These are phyloP conservation scores for Nowickia ferox DNA, from an alignment of 2,888 invertebrate species.

Conservation along the genomic window DNA sequence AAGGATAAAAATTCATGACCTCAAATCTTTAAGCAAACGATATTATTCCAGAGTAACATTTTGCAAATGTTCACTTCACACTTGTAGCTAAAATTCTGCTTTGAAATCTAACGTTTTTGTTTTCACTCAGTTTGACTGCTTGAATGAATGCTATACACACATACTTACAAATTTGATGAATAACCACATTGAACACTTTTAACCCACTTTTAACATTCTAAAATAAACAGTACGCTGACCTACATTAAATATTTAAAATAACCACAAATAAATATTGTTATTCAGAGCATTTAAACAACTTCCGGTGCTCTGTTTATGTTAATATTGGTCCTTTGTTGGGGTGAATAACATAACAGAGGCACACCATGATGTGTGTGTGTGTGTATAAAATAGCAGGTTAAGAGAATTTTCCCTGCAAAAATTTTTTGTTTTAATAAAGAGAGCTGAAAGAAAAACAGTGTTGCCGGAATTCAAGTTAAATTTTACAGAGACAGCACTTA, in stretches of 20 bases:
- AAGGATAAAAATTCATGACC: too few species aligned
- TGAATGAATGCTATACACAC: neutral
- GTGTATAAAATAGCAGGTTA: neutral
- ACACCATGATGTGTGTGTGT: neutral
- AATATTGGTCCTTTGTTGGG: neutral
- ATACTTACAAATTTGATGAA: constrained; percentile 21
- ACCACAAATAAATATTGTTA: constrained; percentile 54
- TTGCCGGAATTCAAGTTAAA: too few species aligned
- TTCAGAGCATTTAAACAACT: constrained; percentile 15
- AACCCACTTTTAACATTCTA: constrained; percentile 53
- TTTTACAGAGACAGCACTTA: too few species aligned
- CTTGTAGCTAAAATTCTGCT: constrained; percentile 8
- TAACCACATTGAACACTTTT: constrained; percentile 51
- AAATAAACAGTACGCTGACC: constrained; percentile 66
- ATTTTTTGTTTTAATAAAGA: too few species aligned
- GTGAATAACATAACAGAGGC: neutral
- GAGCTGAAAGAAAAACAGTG: too few species aligned
- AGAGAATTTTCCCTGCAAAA: constrained; percentile 28
- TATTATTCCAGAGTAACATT: neutral
- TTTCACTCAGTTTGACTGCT: neutral
- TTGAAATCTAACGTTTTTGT: neutral
- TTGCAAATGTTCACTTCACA: neutral
- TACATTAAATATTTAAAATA: constrained; percentile 55
- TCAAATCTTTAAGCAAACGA: too few species aligned
- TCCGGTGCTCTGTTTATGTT: neutral